These are phyloP conservation scores for Mionectes olivaceus DNA, from an alignment of 2,797 vertebrate species.

Conservation along the genomic window DNA sequence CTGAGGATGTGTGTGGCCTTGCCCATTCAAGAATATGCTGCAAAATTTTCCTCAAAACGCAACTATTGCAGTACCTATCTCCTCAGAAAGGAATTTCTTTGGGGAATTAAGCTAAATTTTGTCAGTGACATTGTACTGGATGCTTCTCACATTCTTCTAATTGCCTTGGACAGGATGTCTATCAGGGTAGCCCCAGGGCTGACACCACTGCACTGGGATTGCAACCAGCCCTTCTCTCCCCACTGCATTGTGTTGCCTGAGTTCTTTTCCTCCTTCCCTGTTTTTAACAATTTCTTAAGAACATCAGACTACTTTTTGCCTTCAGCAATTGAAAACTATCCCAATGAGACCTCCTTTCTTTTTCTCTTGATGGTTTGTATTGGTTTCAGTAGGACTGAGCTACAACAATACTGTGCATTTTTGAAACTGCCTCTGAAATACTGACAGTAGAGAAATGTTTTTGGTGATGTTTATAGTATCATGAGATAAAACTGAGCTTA, in stretches of 20 bases:
- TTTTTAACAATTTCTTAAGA: neutral
- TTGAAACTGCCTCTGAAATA: neutral
- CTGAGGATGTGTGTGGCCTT: neutral
- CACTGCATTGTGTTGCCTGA: neutral
- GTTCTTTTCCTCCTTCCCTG: neutral
- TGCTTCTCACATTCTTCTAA: neutral
- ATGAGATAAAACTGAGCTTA: neutral
- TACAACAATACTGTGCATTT: neutral
- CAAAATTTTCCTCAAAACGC: neutral
- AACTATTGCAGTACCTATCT: neutral
- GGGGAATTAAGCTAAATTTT: neutral
- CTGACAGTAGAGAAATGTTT: neutral
- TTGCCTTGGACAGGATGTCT: neutral
- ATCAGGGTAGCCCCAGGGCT: neutral
- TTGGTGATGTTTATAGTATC: neutral
- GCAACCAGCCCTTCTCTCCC: neutral
- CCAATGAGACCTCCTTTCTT: neutral
- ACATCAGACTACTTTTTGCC: neutral
- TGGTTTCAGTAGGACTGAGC: neutral
- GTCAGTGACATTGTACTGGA: neutral
- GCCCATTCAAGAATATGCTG: fast-evolving
- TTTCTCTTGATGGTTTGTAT: neutral
- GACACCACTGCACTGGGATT: neutral
- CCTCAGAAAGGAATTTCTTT: neutral
- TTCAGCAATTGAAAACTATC: neutral